Evolutionary conservation across 2,113 vertebrate genomes (phyloP), one percentile per base, ranked within the genome.

Genomic region (Terrapene triunguis): DNA sequence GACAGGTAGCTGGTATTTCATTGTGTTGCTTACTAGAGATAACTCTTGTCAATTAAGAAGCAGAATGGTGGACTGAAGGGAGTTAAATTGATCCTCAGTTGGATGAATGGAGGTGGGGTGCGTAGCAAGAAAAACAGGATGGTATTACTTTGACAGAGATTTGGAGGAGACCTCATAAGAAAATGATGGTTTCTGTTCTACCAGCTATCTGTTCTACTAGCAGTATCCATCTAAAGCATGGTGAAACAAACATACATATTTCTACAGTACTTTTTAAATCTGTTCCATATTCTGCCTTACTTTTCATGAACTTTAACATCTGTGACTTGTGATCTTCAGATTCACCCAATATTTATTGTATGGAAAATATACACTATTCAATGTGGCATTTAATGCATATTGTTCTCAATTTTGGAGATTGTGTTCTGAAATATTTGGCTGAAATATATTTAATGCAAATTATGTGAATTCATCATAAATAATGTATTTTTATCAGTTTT

Each of bases 361-460:
- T 51, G 76, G 51, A 94, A 89, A 89, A 87, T 38, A 32, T 0
- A 1, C 10, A 44, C 2, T 74, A 7, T 62, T 0, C 86, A 62
- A 51, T 84, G 53, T 89, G 17, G 1, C 3, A 54, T 55, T n/a
- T 89, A 84, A 82, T 32, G 1, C 50, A 13, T 8, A 85, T 96
- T 4, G 48, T 94, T 89, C 22, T 65, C 8, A 55, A 13, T 55
- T 85, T 92, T 86, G 74, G n/a, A 81, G 51, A 50, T 83, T 53
- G 44, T 8, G 81, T 95, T 11, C 50, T 42, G 21, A 38, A 79
- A 27, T 90, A 27, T 89, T 72, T 69, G 16, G 83, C 91, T 65
- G 38, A 96, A 16, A 85, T 21, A 38, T n/a, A 81, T 89, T 90
- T 93, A 44, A 11, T 86, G 80, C 29, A 93, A 57, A n/a, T 95